phyloP scores from a whole-genome alignment of 2,797 vertebrate genomes.

The Epinephelus awoara region DNA sequence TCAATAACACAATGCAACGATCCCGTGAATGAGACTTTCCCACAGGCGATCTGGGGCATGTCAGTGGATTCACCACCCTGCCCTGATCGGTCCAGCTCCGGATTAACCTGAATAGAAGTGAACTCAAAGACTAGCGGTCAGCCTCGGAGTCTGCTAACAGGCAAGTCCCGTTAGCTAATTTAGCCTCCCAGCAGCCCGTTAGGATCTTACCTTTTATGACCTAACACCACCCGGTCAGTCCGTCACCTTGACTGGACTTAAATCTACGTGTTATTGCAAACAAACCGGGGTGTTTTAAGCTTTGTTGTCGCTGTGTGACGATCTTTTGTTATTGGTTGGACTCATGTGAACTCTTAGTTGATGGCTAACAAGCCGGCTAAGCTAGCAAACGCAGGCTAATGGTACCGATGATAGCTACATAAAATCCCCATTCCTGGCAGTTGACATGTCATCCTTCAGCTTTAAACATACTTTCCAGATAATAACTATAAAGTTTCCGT shows the following conservation, averaged over 20 bases:
- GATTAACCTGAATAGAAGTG: background rate
- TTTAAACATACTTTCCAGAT: accelerated
- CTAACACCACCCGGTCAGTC: background rate
- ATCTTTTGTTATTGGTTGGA: background rate
- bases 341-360: slow-evolving; percentile 3
- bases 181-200: slow-evolving; percentile 8
- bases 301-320: background rate
- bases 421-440: background rate
- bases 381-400: slow-evolving; percentile 33
- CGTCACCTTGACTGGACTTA: accelerated
- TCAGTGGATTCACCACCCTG: background rate
- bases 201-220: too few species aligned
- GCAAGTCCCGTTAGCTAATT: slow-evolving; percentile 2
- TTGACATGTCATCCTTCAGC: slow-evolving; percentile 9
- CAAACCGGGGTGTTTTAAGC: accelerated
- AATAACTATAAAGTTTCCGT: background rate
- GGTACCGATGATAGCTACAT: background rate
- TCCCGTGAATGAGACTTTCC: background rate
- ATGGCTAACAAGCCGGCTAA: slow-evolving; percentile 18
- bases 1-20: slow-evolving; percentile 35
- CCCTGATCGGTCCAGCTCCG: background rate
- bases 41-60: background rate
- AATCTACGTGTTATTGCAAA: accelerated
- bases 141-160: background rate
- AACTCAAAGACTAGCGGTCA: background rate